Evolutionary conservation across 2,888 invertebrate species (phyloP), one percentile per base, ranked within the genome.

Genomic region (Epicampocera succincta): DNA sequence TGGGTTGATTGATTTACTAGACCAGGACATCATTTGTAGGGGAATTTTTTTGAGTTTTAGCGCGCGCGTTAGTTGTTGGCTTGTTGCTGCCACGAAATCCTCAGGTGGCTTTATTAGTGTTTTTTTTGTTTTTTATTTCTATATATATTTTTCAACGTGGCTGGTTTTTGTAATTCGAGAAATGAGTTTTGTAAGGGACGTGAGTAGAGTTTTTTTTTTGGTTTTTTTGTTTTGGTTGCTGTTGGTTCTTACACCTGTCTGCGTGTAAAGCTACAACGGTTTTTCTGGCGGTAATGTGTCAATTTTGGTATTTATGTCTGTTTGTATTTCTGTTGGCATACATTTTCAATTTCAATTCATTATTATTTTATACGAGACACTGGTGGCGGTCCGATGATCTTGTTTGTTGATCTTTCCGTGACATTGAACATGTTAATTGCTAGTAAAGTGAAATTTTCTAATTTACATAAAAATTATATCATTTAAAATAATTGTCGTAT

Each of bases 361-460:
- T 71, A 61, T 63, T 46, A 40, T 58, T 54, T 63, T 46, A n/a
- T 69, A 71, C 12, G n/a, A 40, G 50, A 19, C 66, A 63, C 40
- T 77, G 58, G 63, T 68, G 77, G 65, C 33, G 77, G 65, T 21
- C n/a, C 44, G 87, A 88, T 88, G 87, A 88, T 88, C 88, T 87
- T 87, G 87, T 87, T 85, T 85, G 86, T 85, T 87, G 87, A 89
- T 88, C 89, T 88, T 88, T 87, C 86, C 87, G 87, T 85, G 85
- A 85, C 87, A 88, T 89, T 88, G 89, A 86, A 87, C 85, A 87
- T 86, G 87, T 88, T 89, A 89, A 89, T 89, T 89, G 87, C 86
- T 82, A 68, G 81, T 80, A 69, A 81, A 80, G 44, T 50, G 75
- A 76, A 79, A 79, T 75, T 80, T 76, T 80, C 79, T 60, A 80